Base-by-base conservation (phyloP, 2,888 invertebrate genomes). In the Cylindroiulus punctatus region DNA sequence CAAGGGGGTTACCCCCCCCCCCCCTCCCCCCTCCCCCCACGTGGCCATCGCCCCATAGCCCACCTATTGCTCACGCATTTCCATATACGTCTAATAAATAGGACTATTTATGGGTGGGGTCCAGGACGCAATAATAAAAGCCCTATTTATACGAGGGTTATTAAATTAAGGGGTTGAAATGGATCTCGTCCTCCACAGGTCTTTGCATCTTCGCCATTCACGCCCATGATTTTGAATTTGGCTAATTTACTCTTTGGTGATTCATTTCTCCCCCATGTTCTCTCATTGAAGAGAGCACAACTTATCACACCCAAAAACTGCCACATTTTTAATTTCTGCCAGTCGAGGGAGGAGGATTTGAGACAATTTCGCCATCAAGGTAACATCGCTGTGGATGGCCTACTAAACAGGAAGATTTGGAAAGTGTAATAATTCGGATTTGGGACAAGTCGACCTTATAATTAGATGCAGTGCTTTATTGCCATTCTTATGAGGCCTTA, bases 61-160 rank as follows among this genome's bases (percentile, higher is more conserved):
- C 10, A 44, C 44, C 44, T 44, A 5, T 8, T n/a, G n/a, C n/a
- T n/a, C n/a, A 44, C 44, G 10, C n/a, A n/a, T 52, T 52, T 52
- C 52, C 52, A 52, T 52, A 52, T 52, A n/a, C 65, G 19, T n/a
- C 19, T 3, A 22, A 26, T 26, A 65, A 5, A 26, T 65, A 65
- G 65, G 65, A 65, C 22, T 65, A 65, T 65, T 65, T 26, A 4
- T 65, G 65, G 65, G 65, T 65, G 65, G 65, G 65, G 65, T 65
- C 19, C 22, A n/a, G 3, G 52, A 26, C 19, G 22, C 7, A 26
- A 65, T 65, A 65, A 65, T 65, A 65, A 65, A 57, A 65, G 65
- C 65, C 65, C 65, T 65, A 65, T 65, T 65, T 65, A 65, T 65
- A 65, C 65, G 65, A 65, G 65, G 65, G 65, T 65, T 65, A 65